These are phyloP conservation scores for Mastomys coucha DNA, from an alignment of 2,113 vertebrate species.

Conservation along the genomic window DNA sequence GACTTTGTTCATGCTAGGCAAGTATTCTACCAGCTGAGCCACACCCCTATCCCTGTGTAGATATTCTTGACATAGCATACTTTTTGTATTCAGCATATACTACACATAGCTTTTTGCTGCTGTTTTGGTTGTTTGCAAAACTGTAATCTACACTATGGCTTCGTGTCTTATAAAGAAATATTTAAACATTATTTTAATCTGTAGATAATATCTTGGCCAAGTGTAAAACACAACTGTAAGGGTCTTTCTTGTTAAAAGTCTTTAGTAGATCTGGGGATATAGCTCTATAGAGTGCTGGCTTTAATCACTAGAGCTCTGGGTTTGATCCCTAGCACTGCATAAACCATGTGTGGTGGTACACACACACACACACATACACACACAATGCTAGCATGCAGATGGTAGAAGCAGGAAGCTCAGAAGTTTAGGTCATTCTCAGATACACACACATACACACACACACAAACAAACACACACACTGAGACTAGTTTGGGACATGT, in stretches of 20 bases:
- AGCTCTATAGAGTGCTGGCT: background rate
- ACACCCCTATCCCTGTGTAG: background rate
- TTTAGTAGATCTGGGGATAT: background rate
- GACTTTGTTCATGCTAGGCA: background rate
- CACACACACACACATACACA: too few relatives aligned
- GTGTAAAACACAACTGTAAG: background rate
- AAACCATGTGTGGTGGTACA: background rate
- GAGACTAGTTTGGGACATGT: background rate
- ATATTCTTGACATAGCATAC: background rate
- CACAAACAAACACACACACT: too few relatives aligned
- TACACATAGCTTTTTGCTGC: conserved; percentile 29
- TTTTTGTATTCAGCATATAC: conserved; percentile 41
- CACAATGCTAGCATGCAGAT: background rate
- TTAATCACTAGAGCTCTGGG: background rate
- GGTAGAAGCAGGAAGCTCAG: background rate
- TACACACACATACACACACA: too few relatives aligned
- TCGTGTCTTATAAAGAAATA: conserved; percentile 62
- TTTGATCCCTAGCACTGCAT: background rate
- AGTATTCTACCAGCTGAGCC: background rate
- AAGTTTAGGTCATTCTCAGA: background rate
- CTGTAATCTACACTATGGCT: background rate
- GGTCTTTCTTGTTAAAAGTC: conserved; percentile 26
- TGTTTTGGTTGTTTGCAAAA: conserved; percentile 48
- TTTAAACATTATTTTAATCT: conserved; percentile 12
- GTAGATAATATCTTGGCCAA: background rate